Conservation (phyloP, 2,888 invertebrate species). For the Volucella zonaria region DNA sequence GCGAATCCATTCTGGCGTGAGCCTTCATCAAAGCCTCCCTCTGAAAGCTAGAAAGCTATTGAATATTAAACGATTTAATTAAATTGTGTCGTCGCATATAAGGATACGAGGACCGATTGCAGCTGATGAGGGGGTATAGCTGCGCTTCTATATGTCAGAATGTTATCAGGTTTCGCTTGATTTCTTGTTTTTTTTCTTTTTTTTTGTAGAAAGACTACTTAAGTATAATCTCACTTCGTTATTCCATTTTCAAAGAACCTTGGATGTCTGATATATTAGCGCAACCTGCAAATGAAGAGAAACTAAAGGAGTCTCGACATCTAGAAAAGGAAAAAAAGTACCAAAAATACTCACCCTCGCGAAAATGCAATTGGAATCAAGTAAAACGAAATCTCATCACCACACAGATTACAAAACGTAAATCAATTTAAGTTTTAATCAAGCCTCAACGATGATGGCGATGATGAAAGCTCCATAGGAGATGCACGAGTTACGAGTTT, state of each 20-base stretch:
- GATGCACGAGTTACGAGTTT: not conserved
- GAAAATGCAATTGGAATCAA: conserved; percentile 44
- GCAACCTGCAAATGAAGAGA: too few species aligned
- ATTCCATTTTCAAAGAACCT: conserved; percentile 1
- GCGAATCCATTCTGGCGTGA: conserved; percentile 5
- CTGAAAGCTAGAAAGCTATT: conserved; percentile 44
- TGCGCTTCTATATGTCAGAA: too few species aligned
- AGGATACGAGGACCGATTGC: too few species aligned
- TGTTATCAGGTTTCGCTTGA: too few species aligned
- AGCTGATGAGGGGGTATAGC: too few species aligned
- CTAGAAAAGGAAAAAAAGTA: not conserved
- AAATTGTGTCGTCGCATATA: conserved; percentile 32
- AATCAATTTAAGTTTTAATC: conserved; percentile 73
- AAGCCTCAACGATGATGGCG: conserved; percentile 52
- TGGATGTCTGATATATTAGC: too few species aligned
- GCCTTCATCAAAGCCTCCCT: conserved; percentile 23
- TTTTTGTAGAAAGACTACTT: not conserved
- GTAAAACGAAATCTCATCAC: conserved; percentile 61
- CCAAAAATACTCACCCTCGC: conserved; percentile 22
- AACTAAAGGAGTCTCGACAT: not conserved
- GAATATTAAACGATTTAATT: conserved; percentile 69
- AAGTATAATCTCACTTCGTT: conserved; percentile 3
- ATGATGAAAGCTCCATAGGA: conserved; percentile 44
- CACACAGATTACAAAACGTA: conserved; percentile 59
- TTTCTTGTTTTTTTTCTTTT: not conserved